Evolutionary conservation across 2,888 invertebrate genomes (phyloP), one percentile per base, ranked within the genome.

Genomic region (Synanthedon vespiformis): DNA sequence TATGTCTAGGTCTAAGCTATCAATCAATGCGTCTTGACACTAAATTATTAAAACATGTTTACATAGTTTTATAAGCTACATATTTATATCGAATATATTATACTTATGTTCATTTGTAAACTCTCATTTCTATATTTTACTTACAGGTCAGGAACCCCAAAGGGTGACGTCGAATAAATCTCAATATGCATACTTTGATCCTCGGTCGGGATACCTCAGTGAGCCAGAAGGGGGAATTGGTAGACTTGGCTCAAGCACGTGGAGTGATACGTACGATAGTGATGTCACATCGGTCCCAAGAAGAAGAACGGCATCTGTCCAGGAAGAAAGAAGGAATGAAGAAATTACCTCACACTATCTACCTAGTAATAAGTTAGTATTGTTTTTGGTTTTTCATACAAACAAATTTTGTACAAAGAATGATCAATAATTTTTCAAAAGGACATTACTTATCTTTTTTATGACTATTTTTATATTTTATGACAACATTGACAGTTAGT

Each of bases 131-230:
- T 5, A 34, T 34, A 44, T n/a, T 44, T 44, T 44, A 44, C 8
- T 44, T 44, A 44, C 44, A 84, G 85, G 80, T 41, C 75, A 85
- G 58, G 74, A 74, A 2, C 76, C 77, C n/a, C 80, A 80, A 54
- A 68, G 85, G 8, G 73, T 76, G 4, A 49, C 55, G 5, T 62
- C 75, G 57, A 83, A 80, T 67, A 80, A 79, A 59, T 85, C 85
- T 0, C 88, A 88, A 59, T 88, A 88, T 65, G 86, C 87, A 0
- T 88, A 88, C 70, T 87, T 88, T 65, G 88, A 88, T 63, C 87
- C 88, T 1, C 81, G 87, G 1, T 88, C 88, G 0, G 88, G 88
- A 0, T 88, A 88, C 67, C 68, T 88, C 27, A 88, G 88, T 57
- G 88, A 88, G 58, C 88, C 88, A 0, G 88, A 88, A 54, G 88